These are phyloP conservation scores for Andrena bicolor DNA, from an alignment of 2,888 invertebrate species.

Conservation along the genomic window DNA sequence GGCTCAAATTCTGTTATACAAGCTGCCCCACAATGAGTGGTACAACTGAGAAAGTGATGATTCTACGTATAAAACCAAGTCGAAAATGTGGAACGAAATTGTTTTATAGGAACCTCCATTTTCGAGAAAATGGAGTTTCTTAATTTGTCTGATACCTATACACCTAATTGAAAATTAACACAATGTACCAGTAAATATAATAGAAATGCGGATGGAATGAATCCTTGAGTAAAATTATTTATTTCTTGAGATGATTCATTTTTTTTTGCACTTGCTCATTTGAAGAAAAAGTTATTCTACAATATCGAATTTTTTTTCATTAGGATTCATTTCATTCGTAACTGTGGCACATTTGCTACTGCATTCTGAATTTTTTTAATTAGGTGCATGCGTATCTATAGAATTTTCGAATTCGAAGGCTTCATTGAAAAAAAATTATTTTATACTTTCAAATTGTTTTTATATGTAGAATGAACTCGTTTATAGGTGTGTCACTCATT, in stretches of 20 bases:
- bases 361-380: too few relatives aligned
- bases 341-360: too few relatives aligned
- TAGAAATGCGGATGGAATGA: too few relatives aligned
- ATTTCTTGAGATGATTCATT: too few relatives aligned
- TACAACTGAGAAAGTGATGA: neutral
- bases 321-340: too few relatives aligned
- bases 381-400: too few relatives aligned
- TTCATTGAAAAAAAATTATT: neutral
- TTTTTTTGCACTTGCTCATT: too few relatives aligned
- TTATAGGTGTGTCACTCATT: neutral
- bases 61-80: neutral
- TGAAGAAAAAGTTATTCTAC: too few relatives aligned
- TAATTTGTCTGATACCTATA: neutral
- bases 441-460: neutral
- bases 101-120: neutral
- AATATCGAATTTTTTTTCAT: too few relatives aligned
- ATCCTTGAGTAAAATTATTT: too few relatives aligned
- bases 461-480: neutral
- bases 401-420: too few relatives aligned
- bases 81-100: neutral
- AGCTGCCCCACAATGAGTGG: neutral
- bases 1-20: constrained; percentile 8
- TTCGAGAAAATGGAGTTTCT: neutral
- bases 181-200: too few relatives aligned
- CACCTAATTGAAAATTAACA: neutral